Conservation (phyloP, 2,113 vertebrate genomes). For the Corythornis vintsioides region DNA sequence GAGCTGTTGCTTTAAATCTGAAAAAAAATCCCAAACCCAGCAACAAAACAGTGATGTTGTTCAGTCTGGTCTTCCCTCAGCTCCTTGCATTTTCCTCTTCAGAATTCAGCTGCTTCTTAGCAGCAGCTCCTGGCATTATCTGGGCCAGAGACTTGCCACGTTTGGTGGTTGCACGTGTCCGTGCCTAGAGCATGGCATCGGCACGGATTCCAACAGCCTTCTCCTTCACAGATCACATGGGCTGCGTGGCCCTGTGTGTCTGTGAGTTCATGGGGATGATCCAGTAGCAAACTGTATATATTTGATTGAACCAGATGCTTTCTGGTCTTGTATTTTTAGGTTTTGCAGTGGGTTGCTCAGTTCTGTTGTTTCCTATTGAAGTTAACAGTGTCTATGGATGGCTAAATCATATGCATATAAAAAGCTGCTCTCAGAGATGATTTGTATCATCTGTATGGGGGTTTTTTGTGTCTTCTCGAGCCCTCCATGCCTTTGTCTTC, state of each 20-base stretch:
- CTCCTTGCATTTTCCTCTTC: not conserved
- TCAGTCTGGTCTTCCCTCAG: not conserved
- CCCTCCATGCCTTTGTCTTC: not conserved
- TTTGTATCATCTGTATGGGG: not conserved
- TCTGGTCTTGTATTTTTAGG: not conserved
- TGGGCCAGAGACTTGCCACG: not conserved
- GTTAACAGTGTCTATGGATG: not conserved
- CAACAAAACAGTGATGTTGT: not conserved
- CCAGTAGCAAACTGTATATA: not conserved
- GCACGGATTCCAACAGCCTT: accelerated
- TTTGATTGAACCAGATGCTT: not conserved
- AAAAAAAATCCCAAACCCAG: too few relatives aligned
- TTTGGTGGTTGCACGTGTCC: not conserved
- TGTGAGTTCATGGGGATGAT: not conserved
- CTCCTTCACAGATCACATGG: not conserved
- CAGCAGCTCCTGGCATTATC: not conserved
- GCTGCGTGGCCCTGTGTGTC: not conserved
- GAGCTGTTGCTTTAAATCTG: not conserved
- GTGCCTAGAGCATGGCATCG: accelerated
- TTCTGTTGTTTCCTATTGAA: not conserved
- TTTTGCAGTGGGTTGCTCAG: not conserved
- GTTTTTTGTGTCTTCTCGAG: not conserved
- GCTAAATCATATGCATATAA: not conserved
- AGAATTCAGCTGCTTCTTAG: not conserved
- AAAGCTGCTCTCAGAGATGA: not conserved